A percentile compares a stretch with the other conserved stretches of the same genome.
Conservation (phyloP, 1,140 invertebrate genomes). For the Apis cerana region DNA sequence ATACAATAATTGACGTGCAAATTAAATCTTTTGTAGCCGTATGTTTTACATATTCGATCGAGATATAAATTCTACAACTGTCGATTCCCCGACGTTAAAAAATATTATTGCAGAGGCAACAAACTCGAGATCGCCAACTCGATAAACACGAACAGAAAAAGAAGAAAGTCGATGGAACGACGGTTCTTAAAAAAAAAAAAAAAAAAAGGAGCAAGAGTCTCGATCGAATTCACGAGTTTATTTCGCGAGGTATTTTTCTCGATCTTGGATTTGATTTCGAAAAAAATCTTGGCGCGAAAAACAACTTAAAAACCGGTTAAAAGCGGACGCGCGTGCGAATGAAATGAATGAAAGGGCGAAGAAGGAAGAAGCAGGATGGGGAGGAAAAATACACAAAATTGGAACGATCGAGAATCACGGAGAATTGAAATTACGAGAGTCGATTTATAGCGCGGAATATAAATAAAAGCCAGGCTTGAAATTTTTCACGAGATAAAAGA, state of each 20-base stretch:
- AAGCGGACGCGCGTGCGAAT: not conserved
- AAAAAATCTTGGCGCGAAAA: slow-evolving; percentile 10
- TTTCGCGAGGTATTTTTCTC: slow-evolving; percentile 1
- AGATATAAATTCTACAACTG: no score
- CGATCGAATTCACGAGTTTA: slow-evolving; percentile 17
- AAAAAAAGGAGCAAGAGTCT: not conserved
- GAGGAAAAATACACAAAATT: not conserved
- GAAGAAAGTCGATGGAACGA: not conserved
- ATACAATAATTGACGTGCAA: no score
- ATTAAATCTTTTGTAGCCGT: no score
- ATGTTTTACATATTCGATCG: no score
- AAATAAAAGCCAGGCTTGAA: not conserved
- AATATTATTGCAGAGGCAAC: no score
- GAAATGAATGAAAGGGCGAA: slow-evolving; percentile 11
- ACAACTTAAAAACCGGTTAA: not conserved
- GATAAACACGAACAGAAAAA: no score
- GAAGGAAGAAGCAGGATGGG: no score
- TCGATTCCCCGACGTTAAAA: no score
- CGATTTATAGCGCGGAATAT: not conserved
- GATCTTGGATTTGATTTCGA: slow-evolving; percentile 4
- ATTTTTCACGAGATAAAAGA: not conserved
- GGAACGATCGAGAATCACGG: not conserved
- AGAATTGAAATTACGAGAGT: slow-evolving; percentile 1
- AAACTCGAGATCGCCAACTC: no score
- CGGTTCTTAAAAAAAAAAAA: not conserved